Base-by-base conservation (phyloP, 2,113 vertebrate genomes). In the Xenus cinereus region DNA sequence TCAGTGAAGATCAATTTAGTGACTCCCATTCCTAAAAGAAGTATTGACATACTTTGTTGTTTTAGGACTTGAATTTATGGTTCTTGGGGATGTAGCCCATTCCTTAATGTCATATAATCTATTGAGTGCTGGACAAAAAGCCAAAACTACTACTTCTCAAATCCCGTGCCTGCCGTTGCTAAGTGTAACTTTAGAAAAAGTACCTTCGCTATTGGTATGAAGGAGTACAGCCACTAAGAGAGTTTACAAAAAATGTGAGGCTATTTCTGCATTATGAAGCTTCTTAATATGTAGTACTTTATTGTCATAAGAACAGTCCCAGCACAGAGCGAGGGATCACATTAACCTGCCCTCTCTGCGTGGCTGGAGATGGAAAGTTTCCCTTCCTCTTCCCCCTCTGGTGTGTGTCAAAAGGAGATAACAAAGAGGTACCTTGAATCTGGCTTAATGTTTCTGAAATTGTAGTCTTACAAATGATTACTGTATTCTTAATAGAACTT, bases 31-130 rank as follows among this genome's bases (percentile, higher is more conserved):
- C 60, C 63, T 54, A 57, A 87, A 78, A 67, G 89, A 85, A 90
- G 45, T 48, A 75, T 53, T 91, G 87, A 92, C 64, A 24, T 23
- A 3, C 57, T 80, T 17, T 95, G 90, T 96, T 92, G 77, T 32
- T 94, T 94, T 93, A 89, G 90, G 93, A n/a, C 51, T 73, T 35
- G 81, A 57, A 60, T 94, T 91, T 75, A 59, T 59, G 57, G 72
- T 71, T 87, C 48, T 57, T 56, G 75, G 79, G 81, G 78, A 12
- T 66, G 56, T 64, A 62, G 24, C 39, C 60, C 57, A 18, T 90
- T 87, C 87, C 69, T 89, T 91, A 28, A 64, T 60, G 57, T 80
- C 91, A 26, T 33, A 21, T n/a, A 56, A 93, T 95, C 83, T 53
- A 11, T 7, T 10, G 56, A 90, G 79, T 18, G 41, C 32, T 45